A percentile compares a stretch with the other conserved stretches of the same genome.
phyloP scores from a whole-genome alignment of 2,113 vertebrate genomes.

The Tragelaphus strepsiceros region DNA sequence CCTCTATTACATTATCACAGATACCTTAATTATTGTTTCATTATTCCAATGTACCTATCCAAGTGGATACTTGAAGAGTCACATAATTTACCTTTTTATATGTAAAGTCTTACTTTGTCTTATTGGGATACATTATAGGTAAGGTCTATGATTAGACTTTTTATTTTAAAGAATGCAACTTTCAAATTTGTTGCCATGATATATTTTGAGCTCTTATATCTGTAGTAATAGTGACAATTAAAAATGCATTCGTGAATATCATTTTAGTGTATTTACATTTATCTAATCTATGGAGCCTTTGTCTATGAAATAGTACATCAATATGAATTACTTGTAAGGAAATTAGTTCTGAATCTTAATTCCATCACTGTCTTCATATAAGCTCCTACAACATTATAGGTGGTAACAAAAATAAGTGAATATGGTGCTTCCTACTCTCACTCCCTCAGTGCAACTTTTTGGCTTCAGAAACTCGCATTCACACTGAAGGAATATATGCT shows the following conservation, averaged over 20 bases:
- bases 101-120: slow-evolving; percentile 24
- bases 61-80: neutral
- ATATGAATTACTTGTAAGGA: neutral
- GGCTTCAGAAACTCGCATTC: neutral
- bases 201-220: slow-evolving; percentile 15
- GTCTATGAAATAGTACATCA: neutral
- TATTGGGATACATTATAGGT: slow-evolving; percentile 20
- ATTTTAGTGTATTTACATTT: slow-evolving; percentile 40
- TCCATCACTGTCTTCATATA: neutral
- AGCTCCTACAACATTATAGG: neutral
- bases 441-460: neutral
- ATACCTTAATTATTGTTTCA: neutral
- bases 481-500: neutral
- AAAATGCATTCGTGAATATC: neutral
- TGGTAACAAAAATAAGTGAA: slow-evolving; percentile 3
- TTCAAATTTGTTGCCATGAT: slow-evolving; percentile 41
- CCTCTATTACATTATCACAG: neutral
- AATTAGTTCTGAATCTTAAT: slow-evolving; percentile 32
- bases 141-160: neutral
- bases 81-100: neutral
- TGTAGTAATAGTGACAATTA: slow-evolving; percentile 26
- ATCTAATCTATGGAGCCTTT: slow-evolving; percentile 4
- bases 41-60: neutral
- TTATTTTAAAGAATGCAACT: neutral
- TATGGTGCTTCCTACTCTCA: neutral